phyloP scores from a whole-genome alignment of 35 echinoderm and acorn worm species.

The Chiridota heheva region DNA sequence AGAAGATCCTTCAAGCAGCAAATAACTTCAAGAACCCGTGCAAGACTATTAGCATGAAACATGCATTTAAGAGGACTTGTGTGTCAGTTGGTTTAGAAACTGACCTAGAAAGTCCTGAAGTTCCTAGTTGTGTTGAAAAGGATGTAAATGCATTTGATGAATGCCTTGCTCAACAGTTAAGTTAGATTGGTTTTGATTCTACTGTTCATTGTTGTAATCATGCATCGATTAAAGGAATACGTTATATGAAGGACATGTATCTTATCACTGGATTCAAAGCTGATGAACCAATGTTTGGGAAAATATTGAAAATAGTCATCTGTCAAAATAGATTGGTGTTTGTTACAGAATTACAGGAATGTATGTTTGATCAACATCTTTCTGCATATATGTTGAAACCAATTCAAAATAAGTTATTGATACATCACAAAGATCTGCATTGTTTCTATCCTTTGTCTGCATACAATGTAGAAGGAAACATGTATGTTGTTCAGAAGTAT shows the following conservation, averaged over 20 bases:
- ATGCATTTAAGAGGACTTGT: slow-evolving; percentile 17
- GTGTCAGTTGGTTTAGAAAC: not conserved
- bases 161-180: not conserved
- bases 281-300: slow-evolving; percentile 36
- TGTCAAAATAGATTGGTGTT: slow-evolving; percentile 2
- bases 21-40: slow-evolving; percentile 47
- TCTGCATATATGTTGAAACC: slow-evolving; percentile 12
- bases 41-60: slow-evolving; percentile 17
- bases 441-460: too few relatives aligned
- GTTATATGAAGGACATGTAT: slow-evolving; percentile 10
- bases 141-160: not conserved
- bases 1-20: slow-evolving; percentile 2
- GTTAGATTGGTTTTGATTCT: not conserved
- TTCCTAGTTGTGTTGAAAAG: not conserved
- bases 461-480: too few relatives aligned
- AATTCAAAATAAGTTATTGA: not conserved
- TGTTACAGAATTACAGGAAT: slow-evolving; percentile 3
- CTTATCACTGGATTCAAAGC: not conserved
- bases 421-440: slow-evolving; percentile 8
- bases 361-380: slow-evolving; percentile 13
- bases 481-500: too few relatives aligned
- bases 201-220: slow-evolving; percentile 13
- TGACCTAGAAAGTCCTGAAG: not conserved
- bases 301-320: slow-evolving; percentile 22
- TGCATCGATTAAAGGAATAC: slow-evolving; percentile 25